Base-by-base conservation (phyloP, 1,140 invertebrate species). In the Brachionus asplanchnoidis region DNA sequence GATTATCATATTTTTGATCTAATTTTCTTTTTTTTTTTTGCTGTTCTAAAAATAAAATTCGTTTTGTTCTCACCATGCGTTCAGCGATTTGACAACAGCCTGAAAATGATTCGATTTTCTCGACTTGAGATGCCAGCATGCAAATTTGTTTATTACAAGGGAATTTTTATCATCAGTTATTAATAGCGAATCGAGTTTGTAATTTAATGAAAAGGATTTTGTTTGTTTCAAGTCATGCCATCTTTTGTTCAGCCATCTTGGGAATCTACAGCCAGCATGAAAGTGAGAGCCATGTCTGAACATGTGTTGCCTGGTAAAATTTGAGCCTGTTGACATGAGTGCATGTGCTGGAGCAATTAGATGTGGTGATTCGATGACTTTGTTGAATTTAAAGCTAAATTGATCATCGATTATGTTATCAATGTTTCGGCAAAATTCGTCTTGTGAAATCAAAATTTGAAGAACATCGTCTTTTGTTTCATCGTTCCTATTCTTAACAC, bases 301-400 rank as follows among this genome's bases (percentile, higher is more conserved):
- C 42, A n/a, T 2, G 1, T 20, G 40, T 42, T 73, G 17, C 50
- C 20, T 77, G 28, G 44, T 50, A 6, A 23, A 3, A 23, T 77
- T 77, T 12, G 46, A 50, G 2, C 50, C n/a, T 50, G 9, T 44
- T 28, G 20, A 50, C 0, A 12, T 50, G 12, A 66, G 14, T 8
- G 44, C 14, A 46, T 20, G 12, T 42, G n/a, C 14, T 6, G 78
- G 44, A 23, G 42, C 17, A 9, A 60, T 50, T 14, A 40, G 26
- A 26, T 56, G 50, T 14, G 9, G 50, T 42, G 79, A 65, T 3
- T 44, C 79, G 20, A 36, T 26, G 8, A 82, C 6, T 65, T 82
- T 82, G 11, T 82, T 82, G 28, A 82, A 82, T 65, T 28, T 65
- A 82, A 65, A 82, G 36, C 79, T 82, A 44, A 82, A 82, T 46